These are phyloP conservation scores for Taenaris catops DNA, from an alignment of 2,888 invertebrate species.

Conservation along the genomic window DNA sequence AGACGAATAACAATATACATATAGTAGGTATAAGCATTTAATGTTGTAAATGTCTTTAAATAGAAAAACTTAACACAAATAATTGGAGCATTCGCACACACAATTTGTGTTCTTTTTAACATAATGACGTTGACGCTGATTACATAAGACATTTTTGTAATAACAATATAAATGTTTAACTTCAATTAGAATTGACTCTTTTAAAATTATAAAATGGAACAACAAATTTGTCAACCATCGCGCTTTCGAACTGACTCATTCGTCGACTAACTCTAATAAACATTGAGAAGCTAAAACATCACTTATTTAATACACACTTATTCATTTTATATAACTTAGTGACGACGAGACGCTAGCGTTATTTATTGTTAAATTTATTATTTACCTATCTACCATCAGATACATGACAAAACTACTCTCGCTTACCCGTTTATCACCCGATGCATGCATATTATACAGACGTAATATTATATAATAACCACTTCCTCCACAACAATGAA, in stretches of 20 bases:
- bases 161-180: too few relatives aligned
- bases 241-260: conserved; percentile 69
- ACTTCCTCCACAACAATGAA: conserved; percentile 21
- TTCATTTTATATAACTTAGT: conserved; percentile 50
- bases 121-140: too few relatives aligned
- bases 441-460: conserved; percentile 41
- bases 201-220: too few relatives aligned
- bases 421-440: conserved; percentile 72
- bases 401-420: conserved; percentile 48
- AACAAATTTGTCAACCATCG: conserved; percentile 72
- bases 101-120: too few relatives aligned
- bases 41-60: too few relatives aligned
- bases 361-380: conserved; percentile 65
- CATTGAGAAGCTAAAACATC: conserved; percentile 77
- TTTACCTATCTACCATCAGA: conserved; percentile 67
- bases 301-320: conserved; percentile 50
- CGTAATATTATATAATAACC: conserved; percentile 20
- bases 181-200: too few relatives aligned
- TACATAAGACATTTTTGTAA: too few relatives aligned
- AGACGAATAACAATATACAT: too few relatives aligned
- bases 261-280: conserved; percentile 79
- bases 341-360: conserved; percentile 57
- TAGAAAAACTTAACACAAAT: too few relatives aligned
- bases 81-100: too few relatives aligned
- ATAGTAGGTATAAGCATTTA: too few relatives aligned